phyloP scores from a whole-genome alignment of 2,113 vertebrate species.

The Nesoenas mayeri region DNA sequence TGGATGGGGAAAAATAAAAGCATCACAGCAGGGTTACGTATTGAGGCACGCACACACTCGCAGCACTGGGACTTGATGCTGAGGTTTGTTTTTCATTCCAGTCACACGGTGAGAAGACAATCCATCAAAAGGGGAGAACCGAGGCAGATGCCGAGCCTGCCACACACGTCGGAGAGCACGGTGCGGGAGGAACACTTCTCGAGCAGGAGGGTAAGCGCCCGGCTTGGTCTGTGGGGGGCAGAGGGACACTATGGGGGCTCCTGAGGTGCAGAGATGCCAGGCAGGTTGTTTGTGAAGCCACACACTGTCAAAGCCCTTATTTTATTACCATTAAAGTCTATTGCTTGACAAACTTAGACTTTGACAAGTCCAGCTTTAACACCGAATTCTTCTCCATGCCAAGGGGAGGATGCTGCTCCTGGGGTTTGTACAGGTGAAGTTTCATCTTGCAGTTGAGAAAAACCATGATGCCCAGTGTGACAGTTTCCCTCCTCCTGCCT shows the following conservation, averaged over 20 bases:
- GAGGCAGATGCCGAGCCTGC: slow-evolving; percentile 86
- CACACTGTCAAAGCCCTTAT: neutral
- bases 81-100: slow-evolving; percentile 44
- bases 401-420: neutral
- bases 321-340: neutral
- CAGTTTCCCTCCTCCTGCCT: neutral
- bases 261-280: neutral
- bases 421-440: rapidly evolving
- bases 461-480: neutral
- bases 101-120: slow-evolving; percentile 88
- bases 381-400: neutral
- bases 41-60: rapidly evolving
- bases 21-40: rapidly evolving
- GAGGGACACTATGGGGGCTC: neutral
- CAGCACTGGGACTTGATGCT: rapidly evolving
- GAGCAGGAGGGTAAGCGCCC: slow-evolving; percentile 84
- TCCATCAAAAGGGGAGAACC: slow-evolving; percentile 81
- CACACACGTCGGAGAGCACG: slow-evolving; percentile 82
- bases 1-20: neutral
- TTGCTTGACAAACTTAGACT: neutral
- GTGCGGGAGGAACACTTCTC: slow-evolving; percentile 88
- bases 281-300: neutral
- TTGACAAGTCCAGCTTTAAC: neutral
- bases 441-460: neutral
- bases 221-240: rapidly evolving